Evolutionary conservation across 2,797 vertebrate genomes (phyloP).

Genomic region (Chromobotia macracanthus): DNA sequence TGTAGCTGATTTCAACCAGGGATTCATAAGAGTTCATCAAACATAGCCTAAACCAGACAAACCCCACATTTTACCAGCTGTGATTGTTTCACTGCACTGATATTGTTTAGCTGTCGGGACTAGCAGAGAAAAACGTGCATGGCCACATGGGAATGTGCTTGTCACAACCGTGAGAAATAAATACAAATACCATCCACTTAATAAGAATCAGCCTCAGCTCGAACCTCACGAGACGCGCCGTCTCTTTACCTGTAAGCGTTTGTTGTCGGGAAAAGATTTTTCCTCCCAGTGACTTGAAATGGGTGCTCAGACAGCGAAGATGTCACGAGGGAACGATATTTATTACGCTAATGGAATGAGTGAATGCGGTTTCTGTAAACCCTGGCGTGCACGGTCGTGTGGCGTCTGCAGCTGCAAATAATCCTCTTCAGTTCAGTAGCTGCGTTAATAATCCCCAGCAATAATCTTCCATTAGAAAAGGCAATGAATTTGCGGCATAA

Average conservation of each 20-base stretch:
- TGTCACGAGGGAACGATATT: slow-evolving; percentile 68
- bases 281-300: slow-evolving; percentile 48
- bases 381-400: slow-evolving; percentile 45
- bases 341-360: slow-evolving; percentile 77
- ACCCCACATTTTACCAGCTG: not conserved
- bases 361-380: slow-evolving; percentile 66
- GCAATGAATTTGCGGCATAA: slow-evolving; percentile 65
- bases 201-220: not conserved
- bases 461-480: slow-evolving; percentile 83
- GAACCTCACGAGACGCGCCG: not conserved
- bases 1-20: too few relatives aligned
- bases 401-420: slow-evolving; percentile 71
- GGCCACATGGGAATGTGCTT: not conserved
- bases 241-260: slow-evolving; percentile 41
- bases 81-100: not conserved
- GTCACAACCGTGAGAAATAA: slow-evolving; percentile 21
- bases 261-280: slow-evolving; percentile 42
- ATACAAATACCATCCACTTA: slow-evolving; percentile 1
- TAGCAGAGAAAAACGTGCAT: not conserved
- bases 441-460: slow-evolving; percentile 79
- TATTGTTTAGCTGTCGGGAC: not conserved
- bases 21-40: too few relatives aligned
- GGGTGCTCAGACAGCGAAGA: slow-evolving; percentile 63
- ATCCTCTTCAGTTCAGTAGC: slow-evolving; percentile 79
- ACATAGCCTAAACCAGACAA: too few relatives aligned